Base-by-base conservation (phyloP, 1,140 invertebrate genomes). In the Panulirus ornatus region DNA sequence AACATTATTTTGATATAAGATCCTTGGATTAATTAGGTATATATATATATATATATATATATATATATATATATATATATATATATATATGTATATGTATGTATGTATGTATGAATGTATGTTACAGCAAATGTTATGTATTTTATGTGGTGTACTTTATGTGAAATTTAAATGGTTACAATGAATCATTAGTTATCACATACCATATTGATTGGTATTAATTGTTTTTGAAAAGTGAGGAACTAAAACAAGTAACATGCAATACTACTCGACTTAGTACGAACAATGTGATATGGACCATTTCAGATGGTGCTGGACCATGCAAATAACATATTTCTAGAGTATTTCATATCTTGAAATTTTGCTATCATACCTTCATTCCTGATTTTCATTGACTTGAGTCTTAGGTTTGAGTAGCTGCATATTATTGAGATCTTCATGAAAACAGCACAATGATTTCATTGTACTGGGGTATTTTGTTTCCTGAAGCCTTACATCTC, bases 231-330 rank as follows among this genome's bases (percentile, higher is more conserved):
- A 58, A 63, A 58, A 38, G 16, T 36, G 27, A 30, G 27, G 8
- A 6, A 40, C 3, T 27, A 8, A 27, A 76, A 19, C 8, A 9
- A 6, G 40, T 38, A 42, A 22, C 22, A 27, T 42, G 51, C 38
- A 84, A 84, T 38, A 63, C 30, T 63, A 63, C 81, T 70, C 38
- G 76, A 85, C 58, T 51, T 85, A 86, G 47, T 82, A 27, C 54
- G 84, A 86, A 76, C 58, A 83, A 83, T 83, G 84, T 86, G 84
- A 86, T 76, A 86, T 54, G 75, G 63, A 88, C 78, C 87, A 88
- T 71, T 87, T 88, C 78, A 83, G 66, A 89, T 89, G 88, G 88
- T 89, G 88, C 88, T 89, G 88, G 58, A 89, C 79, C 70, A 84
- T 63, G 63, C 79, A 83, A 75, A 36, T 51, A 73, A 63, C 73